Evolutionary conservation across 2,888 invertebrate species (phyloP).

Genomic region (Phaonia tiefii): DNA sequence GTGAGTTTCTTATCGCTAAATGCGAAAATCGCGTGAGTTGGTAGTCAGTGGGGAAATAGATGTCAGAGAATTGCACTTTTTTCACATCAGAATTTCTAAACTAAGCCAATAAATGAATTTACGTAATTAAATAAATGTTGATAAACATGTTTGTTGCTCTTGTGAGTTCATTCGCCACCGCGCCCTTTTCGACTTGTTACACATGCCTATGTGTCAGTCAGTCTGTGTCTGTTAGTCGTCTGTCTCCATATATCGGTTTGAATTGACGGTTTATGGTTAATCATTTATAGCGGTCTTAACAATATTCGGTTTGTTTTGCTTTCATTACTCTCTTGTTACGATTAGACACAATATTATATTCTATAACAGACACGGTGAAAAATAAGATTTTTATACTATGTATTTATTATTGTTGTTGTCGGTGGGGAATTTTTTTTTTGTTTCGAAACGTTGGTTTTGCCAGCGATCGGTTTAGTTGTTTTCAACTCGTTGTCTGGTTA

Average conservation of each 20-base stretch:
- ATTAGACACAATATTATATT: no score
- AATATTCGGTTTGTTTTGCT: not conserved
- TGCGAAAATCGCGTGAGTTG: no score
- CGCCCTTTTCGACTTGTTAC: no score
- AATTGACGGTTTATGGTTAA: conserved; percentile 20
- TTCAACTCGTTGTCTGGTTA: conserved; percentile 45
- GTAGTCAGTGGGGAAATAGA: no score
- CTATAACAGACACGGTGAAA: not conserved
- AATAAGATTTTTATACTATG: not conserved
- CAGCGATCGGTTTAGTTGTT: conserved; percentile 52
- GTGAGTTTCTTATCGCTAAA: no score
- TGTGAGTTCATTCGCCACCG: not conserved
- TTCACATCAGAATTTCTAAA: no score
- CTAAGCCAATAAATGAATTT: not conserved
- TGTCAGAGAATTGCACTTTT: not conserved
- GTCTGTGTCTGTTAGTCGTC: no score
- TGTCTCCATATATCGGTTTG: not conserved
- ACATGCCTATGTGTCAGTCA: no score
- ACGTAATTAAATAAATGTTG: not conserved
- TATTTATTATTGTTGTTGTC: not conserved
- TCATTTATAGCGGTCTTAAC: conserved; percentile 5
- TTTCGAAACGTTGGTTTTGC: conserved; percentile 16
- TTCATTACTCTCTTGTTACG: not conserved
- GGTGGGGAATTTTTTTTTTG: not conserved
- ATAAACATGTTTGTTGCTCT: not conserved